Evolutionary conservation across 2,113 vertebrate genomes (phyloP).

Genomic region (Nothocercus nigrocapillus): DNA sequence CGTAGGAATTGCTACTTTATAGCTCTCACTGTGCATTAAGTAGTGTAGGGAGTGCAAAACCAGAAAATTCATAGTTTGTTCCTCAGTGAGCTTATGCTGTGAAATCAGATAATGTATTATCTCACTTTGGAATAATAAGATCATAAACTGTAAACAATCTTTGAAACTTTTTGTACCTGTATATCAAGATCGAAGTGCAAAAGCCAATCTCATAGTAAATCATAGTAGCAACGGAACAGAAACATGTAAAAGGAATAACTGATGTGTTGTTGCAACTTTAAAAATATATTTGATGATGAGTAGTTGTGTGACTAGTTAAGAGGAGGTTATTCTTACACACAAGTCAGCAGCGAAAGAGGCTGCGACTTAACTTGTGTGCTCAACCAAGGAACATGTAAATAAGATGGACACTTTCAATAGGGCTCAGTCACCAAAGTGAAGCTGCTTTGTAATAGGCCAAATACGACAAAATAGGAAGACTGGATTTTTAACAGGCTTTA

Average conservation of each 20-base stretch:
- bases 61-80: background rate
- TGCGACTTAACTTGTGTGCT: constrained; percentile 9
- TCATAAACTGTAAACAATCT: background rate
- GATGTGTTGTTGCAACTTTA: background rate
- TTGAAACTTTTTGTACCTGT: background rate
- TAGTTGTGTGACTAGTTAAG: constrained; percentile 7
- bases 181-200: background rate
- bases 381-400: constrained; percentile 28
- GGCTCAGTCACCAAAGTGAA: background rate
- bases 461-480: background rate
- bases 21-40: background rate
- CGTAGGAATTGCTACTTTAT: background rate
- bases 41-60: background rate
- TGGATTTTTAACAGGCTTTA: background rate
- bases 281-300: background rate
- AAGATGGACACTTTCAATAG: background rate
- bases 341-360: constrained; percentile 32
- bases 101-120: background rate
- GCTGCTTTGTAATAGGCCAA: background rate
- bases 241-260: background rate
- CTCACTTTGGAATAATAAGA: background rate
- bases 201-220: background rate
- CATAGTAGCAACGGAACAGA: background rate
- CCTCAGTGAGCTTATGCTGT: background rate
- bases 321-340: constrained; percentile 9